These are phyloP conservation scores for Chrysolophus pictus DNA, from an alignment of 2,797 vertebrate genomes.

Conservation along the genomic window DNA sequence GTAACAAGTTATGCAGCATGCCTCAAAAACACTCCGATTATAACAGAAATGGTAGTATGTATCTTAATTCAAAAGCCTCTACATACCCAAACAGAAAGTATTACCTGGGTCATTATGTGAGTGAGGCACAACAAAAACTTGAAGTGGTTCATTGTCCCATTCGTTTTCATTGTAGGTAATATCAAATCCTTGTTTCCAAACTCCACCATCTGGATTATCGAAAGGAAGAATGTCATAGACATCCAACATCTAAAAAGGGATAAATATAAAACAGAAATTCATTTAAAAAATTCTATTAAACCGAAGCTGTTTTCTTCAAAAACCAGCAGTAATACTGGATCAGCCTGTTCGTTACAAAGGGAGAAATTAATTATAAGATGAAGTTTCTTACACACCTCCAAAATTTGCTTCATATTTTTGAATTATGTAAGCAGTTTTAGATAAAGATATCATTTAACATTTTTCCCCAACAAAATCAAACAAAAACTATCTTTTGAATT, in stretches of 20 bases:
- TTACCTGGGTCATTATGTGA: slow-evolving; percentile 96
- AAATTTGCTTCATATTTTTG: not conserved
- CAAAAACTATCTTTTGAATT: not conserved
- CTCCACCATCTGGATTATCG: slow-evolving; percentile 91
- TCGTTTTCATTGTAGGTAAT: slow-evolving; percentile 87
- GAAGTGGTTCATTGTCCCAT: slow-evolving; percentile 87
- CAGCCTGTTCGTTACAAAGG: not conserved
- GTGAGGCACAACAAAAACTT: slow-evolving; percentile 91
- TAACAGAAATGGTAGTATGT: not conserved
- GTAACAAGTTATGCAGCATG: not conserved
- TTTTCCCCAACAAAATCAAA: not conserved
- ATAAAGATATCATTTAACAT: not conserved
- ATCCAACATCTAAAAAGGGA: slow-evolving; percentile 88
- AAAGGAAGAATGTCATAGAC: slow-evolving; percentile 90
- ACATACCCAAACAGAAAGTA: not conserved
- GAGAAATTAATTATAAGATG: not conserved
- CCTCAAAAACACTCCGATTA: not conserved
- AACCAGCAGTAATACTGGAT: not conserved
- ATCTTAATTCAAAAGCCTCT: not conserved
- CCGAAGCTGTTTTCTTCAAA: not conserved
- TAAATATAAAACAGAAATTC: not conserved
- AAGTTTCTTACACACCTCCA: not conserved
- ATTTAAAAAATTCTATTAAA: not conserved
- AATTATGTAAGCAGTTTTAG: not conserved
- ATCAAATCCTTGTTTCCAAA: slow-evolving; percentile 95